Base-by-base conservation (phyloP, 23 tunicate species). In the Phallusia fumigata region DNA sequence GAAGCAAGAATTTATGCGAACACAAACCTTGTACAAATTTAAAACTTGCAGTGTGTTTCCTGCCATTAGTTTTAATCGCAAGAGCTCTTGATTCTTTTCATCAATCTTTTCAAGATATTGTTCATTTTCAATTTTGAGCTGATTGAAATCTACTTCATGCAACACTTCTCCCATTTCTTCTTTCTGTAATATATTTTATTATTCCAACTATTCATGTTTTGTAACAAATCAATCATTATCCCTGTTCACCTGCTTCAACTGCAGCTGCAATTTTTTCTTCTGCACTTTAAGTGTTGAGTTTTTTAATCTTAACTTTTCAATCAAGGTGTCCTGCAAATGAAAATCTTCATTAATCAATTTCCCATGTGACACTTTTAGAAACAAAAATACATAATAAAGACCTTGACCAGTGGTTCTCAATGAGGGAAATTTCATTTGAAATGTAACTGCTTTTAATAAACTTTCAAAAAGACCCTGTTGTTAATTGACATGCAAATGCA, bases 151-250 rank as follows among this genome's bases (percentile, higher is more conserved):
- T 11, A 94, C 98, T 76, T 94, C 98, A 79, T 94, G 98, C 15
- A 94, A 73, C 28, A 94, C 98, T 80, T 94, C 98, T 13, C 98
- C 98, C 98, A 94, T 94, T 80, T 94, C 98, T 84, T 94, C 98
- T 94, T 94, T 94, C 91, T 94, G 80, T 0, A 31, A 58, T 21
- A 11, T 16, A 33, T 21, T 21, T 74, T 30, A 21, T 31, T 74
- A 19, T 74, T 8, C n/a, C n/a, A n/a, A n/a, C n/a, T n/a, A n/a
- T n/a, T n/a, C n/a, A 10, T 21, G 5, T 33, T 35, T 21, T 19
- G 5, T 12, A 33, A 35, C 5, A 33, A 74, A 28, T 5, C 12
- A 0, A 3, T 74, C 35, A 24, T 36, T 16, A 40, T 12, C 11
- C 28, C 32, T 31, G 8, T 21, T 74, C 19, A 92, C 97, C 91